Base-by-base conservation (phyloP, 2,888 invertebrate species). In the Cerastis leucographa region DNA sequence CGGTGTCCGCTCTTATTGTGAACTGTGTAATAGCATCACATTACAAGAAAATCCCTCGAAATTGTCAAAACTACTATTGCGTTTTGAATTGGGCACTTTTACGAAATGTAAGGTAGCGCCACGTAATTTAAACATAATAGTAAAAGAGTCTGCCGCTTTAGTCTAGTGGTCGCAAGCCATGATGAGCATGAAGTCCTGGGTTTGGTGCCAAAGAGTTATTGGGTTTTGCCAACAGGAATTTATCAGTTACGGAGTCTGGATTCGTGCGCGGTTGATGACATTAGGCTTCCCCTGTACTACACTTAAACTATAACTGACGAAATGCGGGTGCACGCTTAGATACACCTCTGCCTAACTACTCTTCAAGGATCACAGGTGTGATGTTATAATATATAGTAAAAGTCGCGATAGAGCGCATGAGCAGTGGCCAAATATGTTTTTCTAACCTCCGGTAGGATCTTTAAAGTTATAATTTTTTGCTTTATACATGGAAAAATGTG, bases 41-140 rank as follows among this genome's bases (percentile, higher is more conserved):
- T 90, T 91, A 91, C 83, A 85, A 85, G 86, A 87, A 92, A 93
- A 93, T 92, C 92, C 90, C 87, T 80, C 71, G 85, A 89, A 90
- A 92, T 92, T 85, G 89, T 89, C 86, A 73, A 80, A 85, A 90
- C 80, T 71, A 80, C 81, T 83, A 88, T 87, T 87, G 85, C 75
- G 76, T 80, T 88, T 83, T 66, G 81, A 88, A 90, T 86, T 82
- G 85, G 85, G 46, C 75, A 87, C 74, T 85, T 86, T 61, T 76
- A 76, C 69, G 72, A 67, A 85, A 78, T 78, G 68, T 81, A 75
- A 80, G 74, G 78, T 74, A 54, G 54, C 11, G 54, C 61, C 76
- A 70, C 51, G 40, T 1, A n/a, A 51, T 65, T 68, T 68, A 59
- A 65, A 42, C 59, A 56, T 66, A 74, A 67, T 49, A 40, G 72